Evolutionary conservation across 2,113 vertebrate genomes (phyloP).

Genomic region (Percina caprodes): DNA sequence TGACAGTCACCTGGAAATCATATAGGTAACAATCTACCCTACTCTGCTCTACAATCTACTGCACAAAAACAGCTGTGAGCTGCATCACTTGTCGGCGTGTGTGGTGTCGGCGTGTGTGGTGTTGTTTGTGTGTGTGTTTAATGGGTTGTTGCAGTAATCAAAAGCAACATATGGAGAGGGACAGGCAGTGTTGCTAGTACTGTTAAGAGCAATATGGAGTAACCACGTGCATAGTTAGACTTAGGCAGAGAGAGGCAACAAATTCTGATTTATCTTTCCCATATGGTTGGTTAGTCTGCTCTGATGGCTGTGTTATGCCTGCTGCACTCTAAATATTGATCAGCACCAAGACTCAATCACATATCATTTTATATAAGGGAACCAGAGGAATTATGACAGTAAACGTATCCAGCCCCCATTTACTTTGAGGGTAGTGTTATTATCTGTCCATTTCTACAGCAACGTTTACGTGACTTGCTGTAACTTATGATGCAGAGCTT

Average conservation of each 20-base stretch:
- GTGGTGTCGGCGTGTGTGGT: neutral
- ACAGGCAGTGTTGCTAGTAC: constrained; percentile 11
- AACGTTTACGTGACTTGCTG: neutral
- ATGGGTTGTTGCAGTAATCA: constrained; percentile 52
- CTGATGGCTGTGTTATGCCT: neutral
- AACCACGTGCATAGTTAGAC: constrained; percentile 24
- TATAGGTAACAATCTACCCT: constrained; percentile 16
- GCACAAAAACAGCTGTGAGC: constrained; percentile 30
- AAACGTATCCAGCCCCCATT: neutral
- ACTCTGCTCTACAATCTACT: neutral
- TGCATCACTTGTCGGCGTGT: neutral
- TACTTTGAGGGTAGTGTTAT: neutral
- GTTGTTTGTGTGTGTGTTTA: constrained; percentile 39
- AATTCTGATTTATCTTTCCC: constrained; percentile 33
- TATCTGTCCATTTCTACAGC: constrained; percentile 5
- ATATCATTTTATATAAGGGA: neutral
- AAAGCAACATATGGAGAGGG: constrained; percentile 49
- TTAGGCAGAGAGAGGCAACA: neutral
- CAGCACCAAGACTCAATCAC: neutral
- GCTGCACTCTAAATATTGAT: constrained; percentile 19
- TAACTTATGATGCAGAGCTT: constrained; percentile 2
- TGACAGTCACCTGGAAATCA: neutral
- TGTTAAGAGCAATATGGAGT: constrained; percentile 41
- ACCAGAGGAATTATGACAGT: neutral
- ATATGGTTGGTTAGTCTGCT: constrained; percentile 5